These are phyloP conservation scores for Ommatoiulus sabulosus DNA, from an alignment of 2,888 invertebrate species.

Conservation along the genomic window DNA sequence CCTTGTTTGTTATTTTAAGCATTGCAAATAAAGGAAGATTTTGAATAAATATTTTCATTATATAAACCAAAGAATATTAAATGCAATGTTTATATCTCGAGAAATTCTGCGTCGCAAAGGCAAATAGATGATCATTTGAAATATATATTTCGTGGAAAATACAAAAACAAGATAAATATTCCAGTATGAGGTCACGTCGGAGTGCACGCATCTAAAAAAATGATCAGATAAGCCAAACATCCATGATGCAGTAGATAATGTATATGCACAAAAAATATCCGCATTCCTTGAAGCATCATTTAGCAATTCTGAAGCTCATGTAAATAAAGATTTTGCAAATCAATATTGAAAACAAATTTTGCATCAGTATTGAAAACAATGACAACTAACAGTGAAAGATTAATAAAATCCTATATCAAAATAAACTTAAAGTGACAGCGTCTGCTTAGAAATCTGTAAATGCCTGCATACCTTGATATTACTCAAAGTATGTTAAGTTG, in stretches of 20 bases:
- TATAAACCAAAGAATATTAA: not conserved
- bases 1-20: not conserved
- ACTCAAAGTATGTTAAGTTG: no score
- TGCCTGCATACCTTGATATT: no score
- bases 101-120: not conserved
- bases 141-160: not conserved
- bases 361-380: no score
- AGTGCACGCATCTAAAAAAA: not conserved
- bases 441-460: no score
- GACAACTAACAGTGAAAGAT: no score
- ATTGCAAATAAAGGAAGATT: not conserved
- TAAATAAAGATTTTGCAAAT: no score
- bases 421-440: no score
- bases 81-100: not conserved
- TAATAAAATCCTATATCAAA: no score
- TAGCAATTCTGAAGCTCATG: no score
- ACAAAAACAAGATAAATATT: not conserved
- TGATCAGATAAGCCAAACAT: not conserved
- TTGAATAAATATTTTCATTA: not conserved
- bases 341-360: no score
- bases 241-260: not conserved
- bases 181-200: not conserved
- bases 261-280: not conserved
- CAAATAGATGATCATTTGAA: not conserved
- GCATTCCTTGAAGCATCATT: no score